A percentile compares a stretch with the other conserved stretches of the same genome.
Evolutionary conservation across 2,113 vertebrate genomes (phyloP).

Genomic region (Ceyx margarethae): DNA sequence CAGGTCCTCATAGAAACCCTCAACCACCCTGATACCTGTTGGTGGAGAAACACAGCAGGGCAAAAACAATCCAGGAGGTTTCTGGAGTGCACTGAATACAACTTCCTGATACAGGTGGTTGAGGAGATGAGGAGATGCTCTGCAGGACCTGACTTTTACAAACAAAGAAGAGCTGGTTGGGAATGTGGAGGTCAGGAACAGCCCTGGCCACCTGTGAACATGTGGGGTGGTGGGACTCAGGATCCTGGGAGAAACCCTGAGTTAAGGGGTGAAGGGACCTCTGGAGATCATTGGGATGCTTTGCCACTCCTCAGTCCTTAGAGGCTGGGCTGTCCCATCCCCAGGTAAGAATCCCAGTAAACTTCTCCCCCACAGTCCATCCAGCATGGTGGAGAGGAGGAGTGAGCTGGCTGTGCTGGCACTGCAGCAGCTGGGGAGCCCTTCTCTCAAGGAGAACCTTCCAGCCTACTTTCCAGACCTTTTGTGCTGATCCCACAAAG

Average conservation of each 20-base stretch:
- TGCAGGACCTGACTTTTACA: neutral
- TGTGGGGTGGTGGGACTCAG: neutral
- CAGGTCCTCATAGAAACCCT: neutral
- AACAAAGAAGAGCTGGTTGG: neutral
- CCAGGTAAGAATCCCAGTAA: neutral
- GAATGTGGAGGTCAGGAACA: neutral
- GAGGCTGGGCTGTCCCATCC: neutral
- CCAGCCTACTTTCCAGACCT: slow-evolving; percentile 66
- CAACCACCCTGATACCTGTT: neutral
- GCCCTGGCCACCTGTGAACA: neutral
- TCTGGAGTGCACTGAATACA: neutral
- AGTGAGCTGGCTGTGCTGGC: neutral
- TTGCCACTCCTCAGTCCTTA: neutral
- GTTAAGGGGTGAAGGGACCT: no score
- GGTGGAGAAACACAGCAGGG: neutral
- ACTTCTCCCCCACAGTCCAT: fast-evolving
- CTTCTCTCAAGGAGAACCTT: slow-evolving; percentile 53
- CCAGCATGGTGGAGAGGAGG: neutral
- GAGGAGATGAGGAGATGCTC: neutral
- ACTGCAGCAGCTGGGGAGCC: neutral
- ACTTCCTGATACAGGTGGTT: neutral
- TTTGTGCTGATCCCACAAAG: slow-evolving; percentile 54
- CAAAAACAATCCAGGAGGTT: neutral
- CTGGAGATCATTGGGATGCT: neutral
- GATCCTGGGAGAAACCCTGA: neutral